Conservation (phyloP, 2,113 vertebrate species). For the Leucopternis melanops region DNA sequence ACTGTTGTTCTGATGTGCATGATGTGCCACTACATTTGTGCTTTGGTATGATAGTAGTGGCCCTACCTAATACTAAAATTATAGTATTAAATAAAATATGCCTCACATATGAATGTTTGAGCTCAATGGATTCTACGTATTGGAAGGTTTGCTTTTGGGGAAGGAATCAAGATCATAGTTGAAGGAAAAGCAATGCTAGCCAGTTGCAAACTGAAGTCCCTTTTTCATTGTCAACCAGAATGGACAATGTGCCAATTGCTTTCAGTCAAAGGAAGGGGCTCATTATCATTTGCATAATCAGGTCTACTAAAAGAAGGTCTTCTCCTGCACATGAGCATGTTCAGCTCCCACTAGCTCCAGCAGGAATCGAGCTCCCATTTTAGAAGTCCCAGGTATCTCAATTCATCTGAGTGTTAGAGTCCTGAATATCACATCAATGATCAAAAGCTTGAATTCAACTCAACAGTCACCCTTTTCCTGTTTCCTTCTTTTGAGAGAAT, state of each 20-base stretch:
- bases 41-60: not conserved
- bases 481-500: not conserved
- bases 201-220: not conserved
- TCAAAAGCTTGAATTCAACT: not conserved
- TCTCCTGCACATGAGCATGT: not conserved
- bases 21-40: not conserved
- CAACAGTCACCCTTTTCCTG: not conserved
- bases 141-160: not conserved
- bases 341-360: not conserved
- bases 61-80: not conserved
- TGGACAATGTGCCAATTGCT: not conserved
- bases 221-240: not conserved
- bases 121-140: not conserved
- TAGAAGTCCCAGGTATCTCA: not conserved
- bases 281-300: not conserved
- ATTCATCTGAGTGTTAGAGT: not conserved
- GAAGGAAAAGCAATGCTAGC: not conserved
- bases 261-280: not conserved
- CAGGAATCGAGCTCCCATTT: not conserved
- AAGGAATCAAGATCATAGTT: not conserved
- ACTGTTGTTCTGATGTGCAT: not conserved
- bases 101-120: not conserved
- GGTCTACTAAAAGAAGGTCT: not conserved
- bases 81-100: not conserved
- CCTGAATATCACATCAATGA: not conserved